Percentiles rank a stretch among this genome's conserved stretches.
Evolutionary conservation across 2,113 vertebrate genomes (phyloP).

Genomic region (Sakesphorus luctuosus): DNA sequence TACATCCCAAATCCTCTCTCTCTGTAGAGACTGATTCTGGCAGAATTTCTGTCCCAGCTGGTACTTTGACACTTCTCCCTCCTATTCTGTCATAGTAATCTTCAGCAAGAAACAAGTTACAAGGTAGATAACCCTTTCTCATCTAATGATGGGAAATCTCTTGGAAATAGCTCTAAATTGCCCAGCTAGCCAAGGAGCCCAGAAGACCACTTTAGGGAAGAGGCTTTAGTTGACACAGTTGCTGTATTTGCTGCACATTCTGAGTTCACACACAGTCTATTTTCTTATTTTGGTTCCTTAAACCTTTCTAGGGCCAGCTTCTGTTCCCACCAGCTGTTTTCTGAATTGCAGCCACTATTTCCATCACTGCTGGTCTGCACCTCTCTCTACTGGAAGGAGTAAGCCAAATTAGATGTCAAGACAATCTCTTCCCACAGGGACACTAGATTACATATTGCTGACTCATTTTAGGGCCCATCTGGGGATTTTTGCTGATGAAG

Average conservation of each 20-base stretch:
- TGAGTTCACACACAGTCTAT: neutral
- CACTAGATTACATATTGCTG: neutral
- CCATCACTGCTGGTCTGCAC: neutral
- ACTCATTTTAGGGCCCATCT: neutral
- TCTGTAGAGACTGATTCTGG: neutral
- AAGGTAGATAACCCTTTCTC: neutral
- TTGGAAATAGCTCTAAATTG: neutral
- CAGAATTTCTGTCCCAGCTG: neutral
- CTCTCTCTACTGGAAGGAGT: neutral
- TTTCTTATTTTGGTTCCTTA: neutral
- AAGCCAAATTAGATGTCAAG: neutral
- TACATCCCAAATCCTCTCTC: neutral
- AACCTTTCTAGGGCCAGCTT: neutral
- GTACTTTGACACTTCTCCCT: neutral
- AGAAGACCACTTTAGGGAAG: neutral
- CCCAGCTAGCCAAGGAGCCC: neutral
- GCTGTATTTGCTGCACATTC: neutral
- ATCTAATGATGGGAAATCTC: neutral
- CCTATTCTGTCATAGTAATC: neutral
- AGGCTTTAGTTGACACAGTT: neutral
- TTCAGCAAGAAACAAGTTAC: neutral
- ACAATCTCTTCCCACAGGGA: neutral
- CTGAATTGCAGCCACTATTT: neutral
- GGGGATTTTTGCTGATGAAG: neutral
- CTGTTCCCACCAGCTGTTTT: neutral